Evolutionary conservation across 2,888 invertebrate species (phyloP).

Genomic region (Mamestra brassicae): DNA sequence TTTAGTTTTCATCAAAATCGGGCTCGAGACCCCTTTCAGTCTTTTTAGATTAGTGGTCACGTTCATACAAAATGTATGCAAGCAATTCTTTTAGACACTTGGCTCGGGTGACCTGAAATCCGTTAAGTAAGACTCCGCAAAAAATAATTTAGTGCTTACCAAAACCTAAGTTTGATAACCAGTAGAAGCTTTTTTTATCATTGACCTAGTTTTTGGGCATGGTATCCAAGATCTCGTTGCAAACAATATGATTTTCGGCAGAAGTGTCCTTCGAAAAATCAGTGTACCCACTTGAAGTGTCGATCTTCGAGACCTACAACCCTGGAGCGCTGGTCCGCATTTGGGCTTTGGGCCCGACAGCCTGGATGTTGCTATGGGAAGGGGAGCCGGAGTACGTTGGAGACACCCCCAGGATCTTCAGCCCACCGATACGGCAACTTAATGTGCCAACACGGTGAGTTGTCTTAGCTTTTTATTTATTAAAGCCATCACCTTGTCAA

Average conservation of each 20-base stretch:
- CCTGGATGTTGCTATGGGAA: constrained; percentile 95
- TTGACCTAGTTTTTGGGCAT: neutral
- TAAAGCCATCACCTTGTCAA: neutral
- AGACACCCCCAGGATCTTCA: constrained; percentile 93
- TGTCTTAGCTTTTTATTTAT: neutral
- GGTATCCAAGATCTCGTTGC: constrained; percentile 59
- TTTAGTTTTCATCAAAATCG: no score
- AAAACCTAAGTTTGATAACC: neutral
- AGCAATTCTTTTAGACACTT: neutral
- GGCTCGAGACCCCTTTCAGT: no score
- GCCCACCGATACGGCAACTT: constrained; percentile 92
- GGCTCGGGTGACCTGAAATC: neutral
- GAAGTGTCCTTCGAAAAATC: constrained; percentile 93
- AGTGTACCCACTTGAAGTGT: constrained; percentile 93
- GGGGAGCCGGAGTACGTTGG: constrained; percentile 92
- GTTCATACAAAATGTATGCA: neutral
- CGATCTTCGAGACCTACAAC: constrained; percentile 96
- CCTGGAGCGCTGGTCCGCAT: constrained; percentile 96
- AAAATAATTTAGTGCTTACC: neutral
- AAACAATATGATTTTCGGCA: constrained; percentile 80
- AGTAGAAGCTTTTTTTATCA: neutral
- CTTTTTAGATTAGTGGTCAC: no score
- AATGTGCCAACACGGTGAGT: constrained; percentile 83
- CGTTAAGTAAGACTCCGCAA: neutral
- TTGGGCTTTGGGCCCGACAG: constrained; percentile 91